A percentile compares a stretch with the other conserved stretches of the same genome.
Conservation (phyloP, 2,113 vertebrate species). For the Odocoileus virginianus region DNA sequence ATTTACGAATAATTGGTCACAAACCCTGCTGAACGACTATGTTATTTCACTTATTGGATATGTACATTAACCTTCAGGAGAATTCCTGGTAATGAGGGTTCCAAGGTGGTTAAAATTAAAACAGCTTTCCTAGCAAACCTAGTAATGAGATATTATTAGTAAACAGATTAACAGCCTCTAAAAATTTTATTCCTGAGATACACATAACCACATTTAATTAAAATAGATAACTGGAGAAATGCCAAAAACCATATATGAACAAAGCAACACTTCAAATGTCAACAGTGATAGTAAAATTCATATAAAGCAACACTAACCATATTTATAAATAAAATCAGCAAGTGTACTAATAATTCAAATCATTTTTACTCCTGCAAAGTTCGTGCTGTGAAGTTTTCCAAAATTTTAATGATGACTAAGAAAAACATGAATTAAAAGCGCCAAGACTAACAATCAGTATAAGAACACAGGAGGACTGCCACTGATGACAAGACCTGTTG, state of each 20-base stretch:
- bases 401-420: neutral
- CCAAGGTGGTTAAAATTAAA: neutral
- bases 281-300: neutral
- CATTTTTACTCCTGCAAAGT: neutral
- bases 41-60: neutral
- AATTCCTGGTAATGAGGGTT: neutral
- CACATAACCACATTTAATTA: neutral
- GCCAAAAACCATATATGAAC: neutral
- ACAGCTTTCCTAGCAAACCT: neutral
- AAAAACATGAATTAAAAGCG: neutral
- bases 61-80: neutral
- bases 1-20: neutral
- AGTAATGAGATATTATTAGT: neutral
- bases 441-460: neutral
- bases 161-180: neutral
- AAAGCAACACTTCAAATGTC: neutral
- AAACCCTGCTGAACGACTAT: neutral
- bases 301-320: neutral
- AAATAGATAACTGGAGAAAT: neutral
- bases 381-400: neutral
- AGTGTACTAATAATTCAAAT: neutral
- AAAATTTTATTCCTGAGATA: slow-evolving; percentile 10
- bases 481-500: neutral
- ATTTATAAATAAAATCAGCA: neutral
- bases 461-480: neutral